Evolutionary conservation across 2,113 vertebrate genomes (phyloP), one percentile per base, ranked within the genome.

Genomic region (Neolamprologus caudopunctatus): DNA sequence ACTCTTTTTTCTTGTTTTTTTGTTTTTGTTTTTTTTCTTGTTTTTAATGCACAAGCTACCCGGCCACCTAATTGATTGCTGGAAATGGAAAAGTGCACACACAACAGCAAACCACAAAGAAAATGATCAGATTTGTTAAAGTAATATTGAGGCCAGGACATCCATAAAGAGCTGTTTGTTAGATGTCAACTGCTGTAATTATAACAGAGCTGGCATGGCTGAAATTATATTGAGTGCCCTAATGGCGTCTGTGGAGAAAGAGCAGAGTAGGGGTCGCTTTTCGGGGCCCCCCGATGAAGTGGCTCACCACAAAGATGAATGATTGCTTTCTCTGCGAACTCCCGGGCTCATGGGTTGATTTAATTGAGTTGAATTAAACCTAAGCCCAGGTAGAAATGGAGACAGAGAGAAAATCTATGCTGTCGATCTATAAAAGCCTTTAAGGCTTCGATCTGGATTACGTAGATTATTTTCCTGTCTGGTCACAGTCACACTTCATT

Each of bases 321-420:
- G 95, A 95, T 95, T 92, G 90, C 86, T 91, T 93, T 96, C 92
- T 92, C 82, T 68, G 87, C 45, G 58, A 95, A 95, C 93, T 94
- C 93, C 57, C 33, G 80, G 88, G 90, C 94, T 92, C 93, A 88
- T 78, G 81, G 93, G 93, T 94, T 94, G 94, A 96, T 96, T 96
- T 96, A 96, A 96, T 96, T 95, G 95, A 96, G 94, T 95, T 94
- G 95, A 96, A 96, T 96, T 96, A 95, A 96, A 96, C 92, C 95
- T 94, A 96, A 96, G 94, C 93, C 93, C 93, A 95, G 95, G 93
- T 95, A 94, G 85, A 92, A 95, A 95, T 94, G 89, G 94, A 95
- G 94, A 94, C 93, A 81, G 93, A 94, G 93, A 90, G 93, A 95
- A 96, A 95, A 95, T 97, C 95, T 92, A 95, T 96, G 90, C 54